Evolutionary conservation across 2,888 invertebrate genomes (phyloP).

Genomic region (Panopea generosa): DNA sequence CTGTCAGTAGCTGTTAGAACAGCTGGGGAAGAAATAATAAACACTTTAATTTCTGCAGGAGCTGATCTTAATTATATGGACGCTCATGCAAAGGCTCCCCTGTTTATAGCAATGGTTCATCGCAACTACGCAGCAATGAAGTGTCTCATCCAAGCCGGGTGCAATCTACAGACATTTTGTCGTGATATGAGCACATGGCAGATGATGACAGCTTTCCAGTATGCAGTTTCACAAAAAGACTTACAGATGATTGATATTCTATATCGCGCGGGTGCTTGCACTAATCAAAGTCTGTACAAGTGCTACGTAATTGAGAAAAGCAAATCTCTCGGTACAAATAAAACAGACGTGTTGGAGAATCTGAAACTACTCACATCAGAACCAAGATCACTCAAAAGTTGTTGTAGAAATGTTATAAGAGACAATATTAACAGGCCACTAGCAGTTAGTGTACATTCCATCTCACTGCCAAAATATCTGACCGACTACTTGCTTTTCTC

Average conservation of each 20-base stretch:
- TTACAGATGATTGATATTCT: conserved; percentile 46
- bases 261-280: conserved; percentile 46
- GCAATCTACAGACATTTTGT: conserved; percentile 37
- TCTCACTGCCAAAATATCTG: conserved; percentile 44
- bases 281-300: conserved; percentile 24
- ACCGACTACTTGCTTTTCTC: conserved; percentile 47
- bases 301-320: conserved; percentile 23
- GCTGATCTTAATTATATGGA: conserved; percentile 50
- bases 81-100: conserved; percentile 51
- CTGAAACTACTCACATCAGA: conserved; percentile 25
- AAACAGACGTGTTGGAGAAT: conserved; percentile 34
- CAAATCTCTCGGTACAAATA: conserved; percentile 29
- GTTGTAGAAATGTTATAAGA: conserved; percentile 33
- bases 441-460: conserved; percentile 20
- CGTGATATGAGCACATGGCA: conserved; percentile 42
- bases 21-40: conserved; percentile 35
- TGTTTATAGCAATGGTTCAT: conserved; percentile 52
- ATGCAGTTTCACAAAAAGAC: conserved; percentile 43
- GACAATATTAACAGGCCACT: conserved; percentile 21
- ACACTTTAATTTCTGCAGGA: conserved; percentile 44
- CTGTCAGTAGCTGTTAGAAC: conserved; percentile 55
- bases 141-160: conserved; percentile 44
- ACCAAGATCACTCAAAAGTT: conserved; percentile 30
- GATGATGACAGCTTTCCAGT: conserved; percentile 39
- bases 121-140: conserved; percentile 53